Evolutionary conservation across 2,113 vertebrate species (phyloP), one percentile per base, ranked within the genome.

Genomic region (Malurus melanocephalus): DNA sequence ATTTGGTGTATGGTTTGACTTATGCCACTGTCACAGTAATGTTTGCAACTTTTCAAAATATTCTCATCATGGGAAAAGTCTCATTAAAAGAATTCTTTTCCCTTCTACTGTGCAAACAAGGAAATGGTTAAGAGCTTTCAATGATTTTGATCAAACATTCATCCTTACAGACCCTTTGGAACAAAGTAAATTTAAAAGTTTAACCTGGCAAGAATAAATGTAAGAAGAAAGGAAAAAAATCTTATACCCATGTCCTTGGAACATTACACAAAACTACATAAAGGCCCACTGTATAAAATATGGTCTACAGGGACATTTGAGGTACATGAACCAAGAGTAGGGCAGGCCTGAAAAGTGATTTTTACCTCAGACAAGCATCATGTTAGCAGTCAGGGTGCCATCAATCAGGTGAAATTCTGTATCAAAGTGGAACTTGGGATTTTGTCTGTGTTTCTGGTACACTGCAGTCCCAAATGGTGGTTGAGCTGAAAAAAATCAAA

Each of bases 151-250:
- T 87, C 55, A 77, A 86, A 55, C 60, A 89, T 87, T 80, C 85
- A 87, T 72, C 86, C 93, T 91, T 79, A 81, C 51, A 88, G 82
- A 87, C 28, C 53, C 75, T 92, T 85, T 94, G 43, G 81, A 96
- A 93, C 66, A 96, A 91, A 94, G 84, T 90, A 67, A 93, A 95
- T 79, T 92, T 93, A 88, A 82, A 92, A 66, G 87, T 95, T 96
- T 87, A 95, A 86, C 77, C 45, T 69, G 64, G 93, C 77, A 76
- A 93, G 60, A 85, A 62, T 69, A 75, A 52, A 84, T 62, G 42
- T 77, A 27, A 59, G 77, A 82, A 88, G 52, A 45, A 67, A 87
- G 77, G 19, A 62, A 62, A 53, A 88, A 85, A 67, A n/a, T 38
- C 38, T 45, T 71, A 33, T 5, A 89, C 24, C 20, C 33, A 6